Evolutionary conservation across 2,888 invertebrate species (phyloP), one percentile per base, ranked within the genome.

Genomic region (Falcaria lacertinaria): DNA sequence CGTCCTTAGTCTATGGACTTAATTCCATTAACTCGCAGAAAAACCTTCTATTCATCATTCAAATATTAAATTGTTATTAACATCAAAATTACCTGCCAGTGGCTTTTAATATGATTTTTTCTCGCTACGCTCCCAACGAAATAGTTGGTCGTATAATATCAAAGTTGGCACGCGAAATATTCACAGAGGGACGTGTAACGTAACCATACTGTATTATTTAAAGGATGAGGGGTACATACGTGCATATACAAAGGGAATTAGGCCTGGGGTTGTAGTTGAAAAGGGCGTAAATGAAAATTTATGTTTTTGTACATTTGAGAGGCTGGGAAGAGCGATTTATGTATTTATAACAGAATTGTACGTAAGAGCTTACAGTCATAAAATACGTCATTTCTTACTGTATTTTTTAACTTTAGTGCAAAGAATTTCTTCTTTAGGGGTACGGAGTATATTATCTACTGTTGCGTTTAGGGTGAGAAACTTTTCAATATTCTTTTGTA

Each of bases 141-240:
- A 68, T 67, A 64, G 64, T 64, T 68, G 48, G 48, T 52, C 49
- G 59, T 44, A 54, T 62, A 62, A 64, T 65, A 57, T 67, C 62
- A 67, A 64, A 69, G 64, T 48, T 45, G 52, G 57, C 50, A 60
- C 47, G 54, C 52, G 39, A 53, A 55, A 47, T 51, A 60, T 66
- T 49, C 42, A 35, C 34, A 36, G 32, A 34, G 39, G 42, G 8
- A 44, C 6, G 33, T 22, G 43, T 33, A 15, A 33, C 28, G 43
- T 33, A 15, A 33, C 7, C 17, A n/a, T 41, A 16, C 35, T 36
- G 17, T n/a, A 36, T 39, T 28, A 25, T n/a, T 32, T 28, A 36
- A 39, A 15, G 36, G 36, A 15, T 25, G 41, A 39, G 34, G 16
- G 28, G 13, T 33, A 16, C 4, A 16, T 32, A 44, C 56, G 28